These are phyloP conservation scores for Cosmia pyralina DNA, from an alignment of 2,888 invertebrate species.

Conservation along the genomic window DNA sequence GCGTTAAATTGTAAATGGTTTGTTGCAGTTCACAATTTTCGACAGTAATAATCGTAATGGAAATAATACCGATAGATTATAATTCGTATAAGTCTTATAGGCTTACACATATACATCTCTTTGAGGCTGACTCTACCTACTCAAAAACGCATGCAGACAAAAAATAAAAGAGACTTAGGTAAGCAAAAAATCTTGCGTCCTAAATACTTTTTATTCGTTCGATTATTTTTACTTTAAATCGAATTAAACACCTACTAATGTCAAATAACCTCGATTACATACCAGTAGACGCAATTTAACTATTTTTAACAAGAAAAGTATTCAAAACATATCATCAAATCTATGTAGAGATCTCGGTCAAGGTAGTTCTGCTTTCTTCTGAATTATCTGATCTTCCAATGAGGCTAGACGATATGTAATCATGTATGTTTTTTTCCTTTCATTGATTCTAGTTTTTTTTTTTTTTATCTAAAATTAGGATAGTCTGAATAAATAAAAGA, in stretches of 20 bases:
- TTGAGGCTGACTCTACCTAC: too few relatives aligned
- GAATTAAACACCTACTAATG: slow-evolving; percentile 18
- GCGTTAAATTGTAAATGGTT: too few relatives aligned
- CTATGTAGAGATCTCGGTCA: slow-evolving; percentile 62
- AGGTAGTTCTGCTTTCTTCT: slow-evolving; percentile 59
- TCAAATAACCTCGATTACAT: slow-evolving; percentile 44
- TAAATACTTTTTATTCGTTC: neutral
- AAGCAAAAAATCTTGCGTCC: neutral
- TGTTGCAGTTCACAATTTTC: too few relatives aligned
- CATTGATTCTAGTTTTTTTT: slow-evolving; percentile 18
- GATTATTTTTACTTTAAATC: slow-evolving; percentile 30
- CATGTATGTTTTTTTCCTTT: slow-evolving; percentile 5
- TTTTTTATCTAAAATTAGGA: slow-evolving; percentile 14
- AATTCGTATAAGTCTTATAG: too few relatives aligned
- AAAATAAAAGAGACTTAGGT: slow-evolving; percentile 10
- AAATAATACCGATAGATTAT: too few relatives aligned
- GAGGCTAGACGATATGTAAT: slow-evolving; percentile 38
- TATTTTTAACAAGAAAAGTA: slow-evolving; percentile 52
- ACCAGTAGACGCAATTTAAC: slow-evolving; percentile 41
- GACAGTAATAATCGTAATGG: too few relatives aligned
- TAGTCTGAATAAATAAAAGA: slow-evolving; percentile 15
- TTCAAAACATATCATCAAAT: slow-evolving; percentile 56
- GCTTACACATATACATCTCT: too few relatives aligned
- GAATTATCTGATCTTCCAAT: slow-evolving; percentile 46
- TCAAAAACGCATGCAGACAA: neutral